Evolutionary conservation across 1,140 invertebrate species (phyloP), one percentile per base, ranked within the genome.

Genomic region (Pararge aegeria): DNA sequence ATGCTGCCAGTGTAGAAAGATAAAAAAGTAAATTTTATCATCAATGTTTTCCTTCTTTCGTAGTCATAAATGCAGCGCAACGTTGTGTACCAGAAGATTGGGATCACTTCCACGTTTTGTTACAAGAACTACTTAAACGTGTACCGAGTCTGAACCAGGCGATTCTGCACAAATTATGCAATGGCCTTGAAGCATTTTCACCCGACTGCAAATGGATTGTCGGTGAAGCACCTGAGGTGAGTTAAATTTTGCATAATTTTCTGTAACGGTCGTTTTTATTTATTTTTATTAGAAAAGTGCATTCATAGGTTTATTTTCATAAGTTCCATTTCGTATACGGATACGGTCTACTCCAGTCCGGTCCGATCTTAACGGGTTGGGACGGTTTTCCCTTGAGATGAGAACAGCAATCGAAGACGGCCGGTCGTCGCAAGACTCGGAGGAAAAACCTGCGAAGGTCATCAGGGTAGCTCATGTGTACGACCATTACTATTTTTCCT

Each of bases 131-230:
- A 70, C 85, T 99, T 10, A 92, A 95, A 52, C 92, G 98, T 19
- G 93, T 98, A 58, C 97, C 98, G 6, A 87, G 87, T 30, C 91
- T 99, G 42, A 93, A 92, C 27, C 90, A 94, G 51, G 93, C 95
- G 20, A 89, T 93, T 9, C 87, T 96, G 38, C 94, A 98, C 69
- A 94, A 94, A 68, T 86, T 99, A 10, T 94, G 94, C 67, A 97
- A 97, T 81, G 94, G 95, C 6, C 94, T 97, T 0, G 98, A 99
- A 91, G 96, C 96, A 30, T 99, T 99, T 90, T 98, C 97, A 21
- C 98, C 96, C 0, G 96, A 97, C 80, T 96, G 95, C 78, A 96
- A 96, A 78, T 97, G 95, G 95, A 96, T 97, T 40, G 91, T 99
- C 12, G 98, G 98, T 1, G 96, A 99, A 92, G 93, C 96, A 12